Conservation (phyloP, 2,113 vertebrate species). For the Podocnemis expansa region DNA sequence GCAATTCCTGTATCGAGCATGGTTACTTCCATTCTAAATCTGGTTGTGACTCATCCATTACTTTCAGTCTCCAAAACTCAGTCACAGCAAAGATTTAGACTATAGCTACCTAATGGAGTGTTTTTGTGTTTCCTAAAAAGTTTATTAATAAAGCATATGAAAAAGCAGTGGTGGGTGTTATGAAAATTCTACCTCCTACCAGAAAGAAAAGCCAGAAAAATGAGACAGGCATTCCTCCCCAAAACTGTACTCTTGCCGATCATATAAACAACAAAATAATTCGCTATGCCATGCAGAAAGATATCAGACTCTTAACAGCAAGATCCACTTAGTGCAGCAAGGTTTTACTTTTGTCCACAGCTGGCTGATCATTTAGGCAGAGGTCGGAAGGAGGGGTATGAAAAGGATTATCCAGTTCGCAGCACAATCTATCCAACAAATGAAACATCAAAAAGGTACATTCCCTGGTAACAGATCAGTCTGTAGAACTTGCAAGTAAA, state of each 20-base stretch:
- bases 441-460: slow-evolving; percentile 33
- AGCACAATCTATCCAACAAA: slow-evolving; percentile 42
- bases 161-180: slow-evolving; percentile 46
- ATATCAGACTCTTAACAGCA: slow-evolving; percentile 4
- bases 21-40: neutral
- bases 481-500: slow-evolving; percentile 38
- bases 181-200: slow-evolving; percentile 55
- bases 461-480: slow-evolving; percentile 46
- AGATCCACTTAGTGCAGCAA: neutral
- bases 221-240: neutral
- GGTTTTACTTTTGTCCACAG: slow-evolving; percentile 16
- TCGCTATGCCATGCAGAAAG: neutral
- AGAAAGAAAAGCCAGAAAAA: slow-evolving; percentile 46
- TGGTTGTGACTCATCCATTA: slow-evolving; percentile 27
- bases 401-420: slow-evolving; percentile 57
- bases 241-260: neutral
- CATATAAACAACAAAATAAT: slow-evolving; percentile 32
- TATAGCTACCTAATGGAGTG: slow-evolving; percentile 32
- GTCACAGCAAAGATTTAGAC: slow-evolving; percentile 25
- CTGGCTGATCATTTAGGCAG: slow-evolving; percentile 1
- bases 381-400: neutral
- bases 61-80: slow-evolving; percentile 25
- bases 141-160: slow-evolving; percentile 52
- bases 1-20: neutral
- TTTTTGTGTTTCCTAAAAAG: slow-evolving; percentile 39